Base-by-base conservation (phyloP, 2,888 invertebrate species). In the Prosopocoilus inquinatus region DNA sequence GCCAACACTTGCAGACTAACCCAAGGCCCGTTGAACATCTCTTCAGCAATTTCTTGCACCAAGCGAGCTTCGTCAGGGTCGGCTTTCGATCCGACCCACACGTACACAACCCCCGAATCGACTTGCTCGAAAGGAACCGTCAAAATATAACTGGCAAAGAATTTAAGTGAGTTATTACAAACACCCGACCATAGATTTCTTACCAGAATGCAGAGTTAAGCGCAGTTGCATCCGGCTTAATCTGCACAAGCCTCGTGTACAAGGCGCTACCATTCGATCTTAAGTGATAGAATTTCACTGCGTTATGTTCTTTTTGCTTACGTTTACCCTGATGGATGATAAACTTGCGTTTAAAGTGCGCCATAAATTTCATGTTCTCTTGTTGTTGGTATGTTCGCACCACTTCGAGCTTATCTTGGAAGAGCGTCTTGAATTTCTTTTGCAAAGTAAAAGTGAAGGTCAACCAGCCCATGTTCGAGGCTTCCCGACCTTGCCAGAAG, bases 381-480 rank as follows among this genome's bases (percentile, higher is more conserved):
- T 99, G 98, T 75, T 99, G 99, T 76, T 97, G 98, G 74, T 97
- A 94, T 9, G 96, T 97, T 47, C 97, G 81, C 1, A 98, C 91
- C 0, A 96, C 97, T 78, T 98, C 98, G 66, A 95, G 78, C 70
- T 94, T 93, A 70, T 94, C 92, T 9, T 89, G 88, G 69, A 95
- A 95, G 65, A 94, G 80, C 0, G 88, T 82, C 73, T 94, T 92
- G 75, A 96, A 95, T 75, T 92, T 94, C 76, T 94, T 94, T 75
- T 92, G 91, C 64, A 94, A 80, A 68, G 94, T 96, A 79, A 99
- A 99, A 0, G 98, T 98, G 79, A 99, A 99, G 0, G 96, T 98
- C 0, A 99, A 82, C 97, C 98, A 99, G 55, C 98, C 99, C 97
- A 99, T 99, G 79, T 99, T 98, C 59, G 91, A 89, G 2, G 98